phyloP scores from a whole-genome alignment of 1,140 invertebrate species.

The Tachypleus tridentatus region DNA sequence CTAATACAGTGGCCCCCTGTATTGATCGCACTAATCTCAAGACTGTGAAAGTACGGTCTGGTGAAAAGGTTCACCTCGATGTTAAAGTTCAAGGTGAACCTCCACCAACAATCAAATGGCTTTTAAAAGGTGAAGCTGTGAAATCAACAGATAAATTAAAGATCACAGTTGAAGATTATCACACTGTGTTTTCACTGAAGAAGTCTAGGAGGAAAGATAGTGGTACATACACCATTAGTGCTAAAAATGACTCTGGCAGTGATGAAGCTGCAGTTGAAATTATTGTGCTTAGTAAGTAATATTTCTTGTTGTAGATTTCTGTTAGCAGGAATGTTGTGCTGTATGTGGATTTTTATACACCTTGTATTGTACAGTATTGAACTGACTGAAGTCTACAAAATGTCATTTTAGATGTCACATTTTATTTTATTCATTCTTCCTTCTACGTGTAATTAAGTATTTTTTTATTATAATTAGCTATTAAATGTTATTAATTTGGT shows the following conservation, averaged over 20 bases:
- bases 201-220: constrained; percentile 65
- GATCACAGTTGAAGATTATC: constrained; percentile 23
- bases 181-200: constrained; percentile 71
- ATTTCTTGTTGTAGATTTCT: too few species aligned
- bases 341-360: too few species aligned
- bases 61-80: constrained; percentile 74
- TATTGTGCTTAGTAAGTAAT: constrained; percentile 34
- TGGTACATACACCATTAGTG: constrained; percentile 83
- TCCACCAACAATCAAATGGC: constrained; percentile 68
- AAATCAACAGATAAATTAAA: constrained; percentile 15
- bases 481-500: too few species aligned
- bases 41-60: constrained; percentile 70
- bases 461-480: too few species aligned
- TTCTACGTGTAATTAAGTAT: too few species aligned
- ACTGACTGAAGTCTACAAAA: too few species aligned
- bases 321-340: too few species aligned
- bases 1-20: constrained; percentile 61
- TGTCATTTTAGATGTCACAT: too few species aligned
- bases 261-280: constrained; percentile 85
- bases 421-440: too few species aligned
- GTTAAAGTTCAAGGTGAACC: constrained; percentile 86
- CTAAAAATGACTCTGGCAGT: constrained; percentile 86
- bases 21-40: constrained; percentile 88
- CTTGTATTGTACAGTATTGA: too few species aligned
- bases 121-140: constrained; percentile 49